phyloP scores from a whole-genome alignment of 2,888 invertebrate genomes.

The Callyntrura guangdongensis region DNA sequence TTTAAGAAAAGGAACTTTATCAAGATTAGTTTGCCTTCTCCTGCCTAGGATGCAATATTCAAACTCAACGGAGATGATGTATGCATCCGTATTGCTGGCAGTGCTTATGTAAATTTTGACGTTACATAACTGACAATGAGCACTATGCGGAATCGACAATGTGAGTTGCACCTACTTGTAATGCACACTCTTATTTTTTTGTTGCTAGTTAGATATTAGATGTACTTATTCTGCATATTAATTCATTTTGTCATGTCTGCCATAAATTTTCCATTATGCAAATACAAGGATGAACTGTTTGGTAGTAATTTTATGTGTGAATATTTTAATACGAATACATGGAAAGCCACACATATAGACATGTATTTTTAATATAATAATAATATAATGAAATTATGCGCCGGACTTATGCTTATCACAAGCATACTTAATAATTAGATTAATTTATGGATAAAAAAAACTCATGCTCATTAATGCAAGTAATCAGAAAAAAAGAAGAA shows the following conservation, averaged over 20 bases:
- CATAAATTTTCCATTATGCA: slow-evolving; percentile 75
- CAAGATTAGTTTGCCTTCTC: slow-evolving; percentile 18
- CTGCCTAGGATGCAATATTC: slow-evolving; percentile 4
- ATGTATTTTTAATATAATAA: not conserved
- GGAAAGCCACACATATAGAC: slow-evolving; percentile 20
- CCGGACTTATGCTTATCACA: slow-evolving; percentile 58
- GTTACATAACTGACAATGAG: not conserved
- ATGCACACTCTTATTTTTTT: not conserved
- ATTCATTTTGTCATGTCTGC: slow-evolving; percentile 61
- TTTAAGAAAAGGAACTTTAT: slow-evolving; percentile 17
- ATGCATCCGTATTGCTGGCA: not conserved
- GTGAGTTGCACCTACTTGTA: slow-evolving; percentile 29
- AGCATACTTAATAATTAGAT: slow-evolving; percentile 70
- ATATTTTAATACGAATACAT: slow-evolving; percentile 59
- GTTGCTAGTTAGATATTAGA: not conserved
- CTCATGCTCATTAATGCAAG: slow-evolving; percentile 76
- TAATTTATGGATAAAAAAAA: slow-evolving; percentile 77
- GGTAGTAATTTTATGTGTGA: slow-evolving; percentile 70
- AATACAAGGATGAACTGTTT: slow-evolving; percentile 47
- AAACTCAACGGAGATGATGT: not conserved
- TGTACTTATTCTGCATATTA: slow-evolving; percentile 44
- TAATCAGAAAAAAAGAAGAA: slow-evolving; percentile 75
- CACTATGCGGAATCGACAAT: not conserved
- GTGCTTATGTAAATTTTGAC: not conserved
- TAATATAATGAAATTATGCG: slow-evolving; percentile 45